Evolutionary conservation across 2,888 invertebrate genomes (phyloP), one percentile per base, ranked within the genome.

Genomic region (Rhagonycha lutea): DNA sequence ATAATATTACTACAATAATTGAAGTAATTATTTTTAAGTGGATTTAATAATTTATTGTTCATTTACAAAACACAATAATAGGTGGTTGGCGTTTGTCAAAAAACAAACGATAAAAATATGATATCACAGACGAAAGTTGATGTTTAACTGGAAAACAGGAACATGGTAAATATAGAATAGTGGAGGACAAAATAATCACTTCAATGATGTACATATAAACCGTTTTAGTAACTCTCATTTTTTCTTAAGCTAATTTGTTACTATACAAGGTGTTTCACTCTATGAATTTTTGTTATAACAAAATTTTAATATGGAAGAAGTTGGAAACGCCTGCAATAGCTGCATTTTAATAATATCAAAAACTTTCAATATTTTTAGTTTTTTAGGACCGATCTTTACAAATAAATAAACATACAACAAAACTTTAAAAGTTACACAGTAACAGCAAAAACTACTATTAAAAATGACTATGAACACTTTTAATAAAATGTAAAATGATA

Each of bases 401-500:
- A 23, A 24, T 65, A 65, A 65, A 24, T 65, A 24, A 18, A 14
- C 26, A 26, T 65, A 65, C 24, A 47, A 47, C 12, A 47, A 47
- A 47, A 47, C 47, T 47, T 62, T 62, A 18, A 23, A 23, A 62
- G 62, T 65, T 65, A 74, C 69, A 72, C 26, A 32, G 28, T 72
- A 72, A 72, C 69, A 29, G 74, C 72, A 69, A 62, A 75, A 69
- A 69, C 18, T 18, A 74, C 61, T 68, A 70, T 28, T 61, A 63
- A 47, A 32, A 60, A 47, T 47, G 47, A 47, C 14, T 70, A 70
- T 10, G 29, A 60, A 69, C 62, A 68, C 18, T 72, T 69, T 65
- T 76, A 75, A 63, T 72, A 76, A 76, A 76, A 76, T 73, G 73
- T 29, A 73, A 76, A 76, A 76, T 76, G 69, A 69, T 74, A 76